These are phyloP conservation scores for Standfussiana lucernea DNA, from an alignment of 2,888 invertebrate species.

Conservation along the genomic window DNA sequence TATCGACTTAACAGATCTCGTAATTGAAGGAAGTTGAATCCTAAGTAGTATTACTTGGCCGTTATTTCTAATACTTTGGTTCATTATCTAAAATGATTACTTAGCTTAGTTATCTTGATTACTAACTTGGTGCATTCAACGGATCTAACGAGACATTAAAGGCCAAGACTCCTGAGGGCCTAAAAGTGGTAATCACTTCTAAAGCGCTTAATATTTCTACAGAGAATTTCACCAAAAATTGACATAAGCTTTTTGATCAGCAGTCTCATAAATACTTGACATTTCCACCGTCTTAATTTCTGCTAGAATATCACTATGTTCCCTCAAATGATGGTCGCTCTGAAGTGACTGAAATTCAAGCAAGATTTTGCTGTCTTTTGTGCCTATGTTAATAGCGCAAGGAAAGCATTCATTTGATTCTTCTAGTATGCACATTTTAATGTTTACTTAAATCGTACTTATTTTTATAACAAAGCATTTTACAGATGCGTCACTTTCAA, in stretches of 20 bases:
- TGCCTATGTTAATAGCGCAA: neutral
- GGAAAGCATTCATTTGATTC: neutral
- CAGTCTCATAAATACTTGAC: neutral
- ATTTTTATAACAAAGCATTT: constrained; percentile 8
- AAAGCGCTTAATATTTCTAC: neutral
- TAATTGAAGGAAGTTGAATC: neutral
- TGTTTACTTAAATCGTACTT: neutral
- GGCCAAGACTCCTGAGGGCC: neutral
- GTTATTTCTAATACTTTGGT: neutral
- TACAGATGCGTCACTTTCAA: neutral
- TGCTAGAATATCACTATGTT: neutral
- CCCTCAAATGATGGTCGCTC: neutral
- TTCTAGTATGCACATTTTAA: neutral
- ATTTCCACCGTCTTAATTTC: neutral
- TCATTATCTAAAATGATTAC: neutral
- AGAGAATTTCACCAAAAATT: neutral
- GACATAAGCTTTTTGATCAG: neutral
- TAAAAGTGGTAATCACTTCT: neutral
- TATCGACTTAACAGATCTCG: constrained; percentile 1
- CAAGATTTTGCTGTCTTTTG: neutral
- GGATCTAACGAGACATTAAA: neutral
- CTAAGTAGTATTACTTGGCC: neutral
- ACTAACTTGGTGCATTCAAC: neutral
- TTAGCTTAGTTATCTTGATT: neutral
- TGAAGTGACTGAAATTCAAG: neutral